Conservation (phyloP, 2,113 vertebrate genomes). For the Eira barbara region DNA sequence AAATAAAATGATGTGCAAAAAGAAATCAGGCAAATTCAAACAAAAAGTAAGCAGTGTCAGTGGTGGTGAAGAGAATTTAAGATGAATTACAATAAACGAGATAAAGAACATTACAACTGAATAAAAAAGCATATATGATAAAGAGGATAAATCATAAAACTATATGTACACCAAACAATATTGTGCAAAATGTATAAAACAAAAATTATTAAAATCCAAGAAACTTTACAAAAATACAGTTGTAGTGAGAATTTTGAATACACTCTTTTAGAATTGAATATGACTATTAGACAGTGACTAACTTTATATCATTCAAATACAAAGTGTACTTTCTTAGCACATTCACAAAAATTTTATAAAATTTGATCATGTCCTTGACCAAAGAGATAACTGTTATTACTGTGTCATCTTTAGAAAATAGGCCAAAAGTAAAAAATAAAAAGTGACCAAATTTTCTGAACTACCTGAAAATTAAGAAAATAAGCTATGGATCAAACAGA, state of each 20-base stretch:
- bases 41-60: background rate
- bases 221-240: slow-evolving; percentile 1
- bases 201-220: background rate
- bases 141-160: background rate
- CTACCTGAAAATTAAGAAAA: slow-evolving; percentile 24
- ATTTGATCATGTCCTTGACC: background rate
- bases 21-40: background rate
- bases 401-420: background rate
- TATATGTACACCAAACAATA: background rate
- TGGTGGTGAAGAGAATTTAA: background rate
- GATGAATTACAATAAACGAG: background rate
- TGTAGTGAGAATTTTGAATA: slow-evolving; percentile 8
- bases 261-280: background rate
- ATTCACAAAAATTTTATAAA: background rate
- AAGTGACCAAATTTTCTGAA: background rate
- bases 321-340: background rate
- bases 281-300: background rate
- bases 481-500: background rate
- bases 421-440: background rate
- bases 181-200: background rate
- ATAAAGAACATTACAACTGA: background rate
- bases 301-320: background rate
- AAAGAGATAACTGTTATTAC: background rate
- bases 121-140: background rate
- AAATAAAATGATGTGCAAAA: background rate